Conservation (phyloP, 2,888 invertebrate species). For the Perizoma flavofasciatum region DNA sequence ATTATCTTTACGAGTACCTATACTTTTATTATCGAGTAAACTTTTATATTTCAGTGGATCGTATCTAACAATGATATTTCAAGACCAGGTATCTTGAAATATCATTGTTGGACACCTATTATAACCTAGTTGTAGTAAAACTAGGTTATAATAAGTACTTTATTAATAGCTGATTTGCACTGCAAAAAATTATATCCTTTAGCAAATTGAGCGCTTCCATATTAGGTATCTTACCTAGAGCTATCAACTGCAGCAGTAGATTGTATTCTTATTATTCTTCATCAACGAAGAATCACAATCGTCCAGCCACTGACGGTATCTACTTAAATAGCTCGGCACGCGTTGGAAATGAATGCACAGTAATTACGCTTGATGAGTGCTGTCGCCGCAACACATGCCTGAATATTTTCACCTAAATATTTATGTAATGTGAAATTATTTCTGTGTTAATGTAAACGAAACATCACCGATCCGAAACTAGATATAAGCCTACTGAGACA, state of each 20-base stretch:
- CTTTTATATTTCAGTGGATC: background rate
- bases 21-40: no score
- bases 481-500: background rate
- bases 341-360: conserved; percentile 67
- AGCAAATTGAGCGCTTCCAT: conserved; percentile 21
- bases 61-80: conserved; percentile 3
- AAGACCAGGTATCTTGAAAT: no score
- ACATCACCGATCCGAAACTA: conserved; percentile 2
- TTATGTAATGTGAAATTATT: conserved; percentile 30
- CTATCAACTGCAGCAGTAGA: conserved; percentile 7
- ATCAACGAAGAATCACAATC: conserved; percentile 18
- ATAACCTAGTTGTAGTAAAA: no score
- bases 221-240: background rate
- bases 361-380: conserved; percentile 68
- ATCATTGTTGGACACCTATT: no score
- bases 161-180: conserved; percentile 1
- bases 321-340: conserved; percentile 64
- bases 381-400: conserved; percentile 55
- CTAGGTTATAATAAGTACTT: conserved; percentile 6
- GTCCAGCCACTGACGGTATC: conserved; percentile 40
- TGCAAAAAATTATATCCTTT: conserved; percentile 15
- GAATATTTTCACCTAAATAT: conserved; percentile 54
- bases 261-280: conserved; percentile 26
- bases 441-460: conserved; percentile 2
- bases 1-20: conserved; percentile 32